Base-by-base conservation (phyloP, 2,888 invertebrate species). In the Sminthurides aquaticus region DNA sequence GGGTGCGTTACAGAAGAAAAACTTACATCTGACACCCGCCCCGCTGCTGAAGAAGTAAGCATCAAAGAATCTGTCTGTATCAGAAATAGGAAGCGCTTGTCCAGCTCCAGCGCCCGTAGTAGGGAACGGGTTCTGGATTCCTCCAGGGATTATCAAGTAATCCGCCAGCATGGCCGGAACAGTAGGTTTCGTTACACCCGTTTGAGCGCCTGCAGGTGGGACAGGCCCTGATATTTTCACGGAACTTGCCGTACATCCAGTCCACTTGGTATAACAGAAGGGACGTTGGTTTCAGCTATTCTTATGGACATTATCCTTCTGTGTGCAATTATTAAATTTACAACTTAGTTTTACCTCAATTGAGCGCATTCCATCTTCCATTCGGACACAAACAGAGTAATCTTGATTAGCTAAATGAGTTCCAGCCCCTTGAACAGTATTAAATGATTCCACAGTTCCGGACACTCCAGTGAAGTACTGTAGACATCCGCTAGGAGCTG, bases 391-490 rank as follows among this genome's bases (percentile, higher is more conserved):
- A 71, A 90, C 86, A 70, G 90, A 88, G 77, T 93, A 93, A 78
- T 91, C 91, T 77, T 91, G 90, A 78, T 90, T 91, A 64, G 90
- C 90, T 25, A 92, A 82, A 76, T 91, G 90, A 1, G 87, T 79
- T 5, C 70, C 68, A 0, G 91, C 91, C 0, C 83, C 83, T 0
- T 81, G 81, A n/a, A 49, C 34, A 0, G 87, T 92, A 79, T 93
- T 93, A 79, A 89, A 93, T 2, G 91, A 90, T 57, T 84, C 84
- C 8, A 92, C 83, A 67, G 87, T 86, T 0, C 92, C 92, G 3
- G 89, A 87, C 1, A 91, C 88, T 0, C 91, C 89, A 0, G 85
- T 87, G 79, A 84, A 86, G 76, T 89, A 89, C 76, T 90, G 90
- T 20, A 89, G 81, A 74, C 89, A 90, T 1, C 88, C 87, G 70